A percentile compares a stretch with the other conserved stretches of the same genome.
Evolutionary conservation across 1,140 invertebrate species (phyloP).

Genomic region (Schlechtendalia chinensis): DNA sequence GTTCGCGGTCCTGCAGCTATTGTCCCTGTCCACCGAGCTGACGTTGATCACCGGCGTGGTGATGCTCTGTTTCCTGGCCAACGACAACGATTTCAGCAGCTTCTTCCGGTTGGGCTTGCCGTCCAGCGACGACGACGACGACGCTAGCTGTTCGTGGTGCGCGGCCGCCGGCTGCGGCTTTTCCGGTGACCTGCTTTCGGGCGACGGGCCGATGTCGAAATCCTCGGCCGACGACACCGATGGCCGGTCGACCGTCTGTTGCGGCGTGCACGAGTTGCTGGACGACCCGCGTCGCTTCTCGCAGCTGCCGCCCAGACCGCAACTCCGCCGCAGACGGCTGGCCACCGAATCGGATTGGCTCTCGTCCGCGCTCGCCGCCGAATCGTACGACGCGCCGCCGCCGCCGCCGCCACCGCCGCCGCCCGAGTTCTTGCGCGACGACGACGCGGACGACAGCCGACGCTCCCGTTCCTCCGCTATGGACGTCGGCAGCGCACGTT

Average conservation of each 20-base stretch:
- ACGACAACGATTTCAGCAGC: conserved; percentile 31
- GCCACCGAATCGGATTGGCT: conserved; percentile 60
- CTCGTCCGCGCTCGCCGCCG: conserved; percentile 71
- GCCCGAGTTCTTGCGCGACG: conserved; percentile 60
- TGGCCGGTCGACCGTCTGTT: conserved; percentile 49
- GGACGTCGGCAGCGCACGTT: conserved; percentile 46
- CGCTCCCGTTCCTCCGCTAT: conserved; percentile 45
- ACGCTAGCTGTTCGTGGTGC: conserved; percentile 47
- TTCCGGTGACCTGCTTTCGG: conserved; percentile 51
- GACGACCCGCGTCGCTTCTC: conserved; percentile 32
- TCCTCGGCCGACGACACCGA: conserved; percentile 52
- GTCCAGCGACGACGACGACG: conserved; percentile 40
- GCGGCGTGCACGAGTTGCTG: conserved; percentile 27
- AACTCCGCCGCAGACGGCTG: conserved; percentile 55
- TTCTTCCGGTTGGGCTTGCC: conserved; percentile 15
- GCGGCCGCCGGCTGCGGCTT: conserved; percentile 53
- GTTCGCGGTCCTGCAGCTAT: conserved; percentile 54
- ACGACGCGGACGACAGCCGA: conserved; percentile 47
- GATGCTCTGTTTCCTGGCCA: conserved; percentile 51
- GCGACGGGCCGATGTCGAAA: conserved; percentile 52
- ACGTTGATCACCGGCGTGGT: conserved; percentile 71
- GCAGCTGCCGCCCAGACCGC: conserved; percentile 50
- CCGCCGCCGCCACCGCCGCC: conserved; percentile 63
- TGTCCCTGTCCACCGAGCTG: conserved; percentile 67
- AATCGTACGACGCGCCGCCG: conserved; percentile 63